These are phyloP conservation scores for Poeciliopsis retropinna DNA, from an alignment of 2,113 vertebrate genomes.

Conservation along the genomic window DNA sequence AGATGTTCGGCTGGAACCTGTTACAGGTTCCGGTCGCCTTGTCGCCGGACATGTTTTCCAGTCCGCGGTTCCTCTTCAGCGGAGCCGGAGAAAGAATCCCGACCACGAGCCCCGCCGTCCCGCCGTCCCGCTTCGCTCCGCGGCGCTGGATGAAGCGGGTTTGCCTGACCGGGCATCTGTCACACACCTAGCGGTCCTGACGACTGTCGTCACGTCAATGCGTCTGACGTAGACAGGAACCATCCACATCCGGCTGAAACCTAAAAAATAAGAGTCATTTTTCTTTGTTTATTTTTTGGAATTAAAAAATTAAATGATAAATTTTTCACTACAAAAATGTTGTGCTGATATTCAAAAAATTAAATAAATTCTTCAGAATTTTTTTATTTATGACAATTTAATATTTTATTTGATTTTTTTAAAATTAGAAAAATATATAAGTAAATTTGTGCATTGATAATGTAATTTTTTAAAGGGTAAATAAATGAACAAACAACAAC, in stretches of 20 bases:
- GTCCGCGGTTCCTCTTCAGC: background rate
- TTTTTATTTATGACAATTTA: too few relatives aligned
- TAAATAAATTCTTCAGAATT: too few relatives aligned
- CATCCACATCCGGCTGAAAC: background rate
- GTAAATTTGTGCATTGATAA: too few relatives aligned
- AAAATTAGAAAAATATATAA: too few relatives aligned
- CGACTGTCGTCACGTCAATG: slow-evolving; percentile 20
- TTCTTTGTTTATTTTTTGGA: background rate
- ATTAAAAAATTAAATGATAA: too few relatives aligned
- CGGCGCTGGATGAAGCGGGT: slow-evolving; percentile 10
- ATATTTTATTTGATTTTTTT: too few relatives aligned
- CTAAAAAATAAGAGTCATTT: slow-evolving; percentile 37
- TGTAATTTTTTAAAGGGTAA: too few relatives aligned
- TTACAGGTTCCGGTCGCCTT: slow-evolving; percentile 57
- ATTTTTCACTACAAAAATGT: too few relatives aligned
- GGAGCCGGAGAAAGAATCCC: background rate
- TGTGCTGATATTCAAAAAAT: too few relatives aligned
- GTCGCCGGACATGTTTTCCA: slow-evolving; percentile 54
- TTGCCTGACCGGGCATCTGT: slow-evolving; percentile 44
- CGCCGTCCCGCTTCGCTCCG: background rate
- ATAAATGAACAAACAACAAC: too few relatives aligned
- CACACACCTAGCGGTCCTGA: slow-evolving; percentile 29
- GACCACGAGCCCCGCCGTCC: background rate
- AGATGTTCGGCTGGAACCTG: slow-evolving; percentile 77
- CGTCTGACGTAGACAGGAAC: background rate